Evolutionary conservation across 92 coral and sea anemone genomes (phyloP).

Genomic region (Blastomussa wellsi): DNA sequence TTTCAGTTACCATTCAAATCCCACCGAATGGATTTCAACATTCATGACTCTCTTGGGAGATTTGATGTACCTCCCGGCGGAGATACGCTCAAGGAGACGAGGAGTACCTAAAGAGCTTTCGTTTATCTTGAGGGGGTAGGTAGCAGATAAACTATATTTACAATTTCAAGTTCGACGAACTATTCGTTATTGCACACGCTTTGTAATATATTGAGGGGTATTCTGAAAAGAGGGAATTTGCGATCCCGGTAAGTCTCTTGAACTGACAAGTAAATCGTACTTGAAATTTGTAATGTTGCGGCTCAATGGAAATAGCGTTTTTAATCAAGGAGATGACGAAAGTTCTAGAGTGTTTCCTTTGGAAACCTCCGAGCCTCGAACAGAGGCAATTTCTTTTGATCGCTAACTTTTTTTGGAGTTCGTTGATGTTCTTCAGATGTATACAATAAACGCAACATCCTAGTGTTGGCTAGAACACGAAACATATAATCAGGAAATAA

Average conservation of each 20-base stretch:
- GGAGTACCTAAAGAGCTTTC: constrained; percentile 38
- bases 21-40: constrained; percentile 35
- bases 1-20: neutral
- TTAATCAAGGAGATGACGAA: neutral
- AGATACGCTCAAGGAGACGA: constrained; percentile 13
- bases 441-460: constrained; percentile 5
- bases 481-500: constrained; percentile 13
- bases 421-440: neutral
- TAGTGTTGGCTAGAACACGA: neutral
- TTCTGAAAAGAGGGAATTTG: neutral
- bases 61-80: constrained; percentile 44
- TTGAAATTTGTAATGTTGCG: neutral
- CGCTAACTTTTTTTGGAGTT: neutral
- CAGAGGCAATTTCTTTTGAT: neutral
- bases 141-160: constrained; percentile 7
- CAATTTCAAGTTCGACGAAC: neutral
- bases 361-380: too few species aligned
- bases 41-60: constrained; percentile 49
- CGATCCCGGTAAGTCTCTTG: neutral
- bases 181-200: neutral
- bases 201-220: neutral
- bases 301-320: constrained; percentile 3
- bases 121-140: constrained; percentile 56
- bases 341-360: constrained; percentile 17
- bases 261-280: neutral